Conservation (phyloP, 2,113 vertebrate species). For the Chlorodrepanis virens region DNA sequence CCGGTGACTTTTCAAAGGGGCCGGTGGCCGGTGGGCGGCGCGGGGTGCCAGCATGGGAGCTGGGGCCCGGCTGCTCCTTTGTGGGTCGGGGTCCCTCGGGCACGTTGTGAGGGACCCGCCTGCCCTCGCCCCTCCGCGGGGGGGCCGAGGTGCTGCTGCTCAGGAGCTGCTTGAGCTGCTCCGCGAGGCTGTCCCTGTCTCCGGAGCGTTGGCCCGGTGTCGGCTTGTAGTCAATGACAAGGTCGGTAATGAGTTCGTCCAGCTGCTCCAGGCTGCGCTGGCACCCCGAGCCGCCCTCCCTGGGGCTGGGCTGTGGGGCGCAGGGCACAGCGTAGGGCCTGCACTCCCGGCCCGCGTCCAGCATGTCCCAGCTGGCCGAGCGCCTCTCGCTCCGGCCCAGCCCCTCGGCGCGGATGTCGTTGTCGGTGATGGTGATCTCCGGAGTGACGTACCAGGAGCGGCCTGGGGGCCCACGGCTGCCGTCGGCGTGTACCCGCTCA, state of each 20-base stretch:
- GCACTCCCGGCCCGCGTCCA: constrained; percentile 55
- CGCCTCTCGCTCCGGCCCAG: constrained; percentile 71
- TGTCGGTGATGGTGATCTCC: constrained; percentile 97
- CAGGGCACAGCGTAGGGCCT: neutral
- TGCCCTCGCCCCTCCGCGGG: constrained; percentile 62
- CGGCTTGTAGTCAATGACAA: constrained; percentile 92
- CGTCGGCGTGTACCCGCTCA: constrained; percentile 77
- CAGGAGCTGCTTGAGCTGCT: constrained; percentile 85
- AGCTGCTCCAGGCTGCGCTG: constrained; percentile 95
- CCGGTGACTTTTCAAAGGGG: constrained; percentile 53
- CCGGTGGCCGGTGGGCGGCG: neutral
- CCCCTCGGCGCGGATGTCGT: constrained; percentile 82
- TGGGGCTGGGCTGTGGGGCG: constrained; percentile 21
- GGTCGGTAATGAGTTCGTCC: constrained; percentile 90
- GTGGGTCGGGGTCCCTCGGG: constrained; percentile 65
- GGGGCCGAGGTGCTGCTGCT: constrained; percentile 67
- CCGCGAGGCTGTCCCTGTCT: constrained; percentile 74
- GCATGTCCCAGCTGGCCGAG: constrained; percentile 80
- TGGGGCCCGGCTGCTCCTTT: constrained; percentile 80
- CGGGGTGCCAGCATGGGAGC: constrained; percentile 71
- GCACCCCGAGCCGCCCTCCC: constrained; percentile 73
- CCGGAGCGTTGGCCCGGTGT: constrained; percentile 70
- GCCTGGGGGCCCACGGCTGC: constrained; percentile 69
- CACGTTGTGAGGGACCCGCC: neutral
- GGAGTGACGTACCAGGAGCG: constrained; percentile 93